Evolutionary conservation across 2,113 vertebrate species (phyloP), one percentile per base, ranked within the genome.

Genomic region (Bujurquina vittata): DNA sequence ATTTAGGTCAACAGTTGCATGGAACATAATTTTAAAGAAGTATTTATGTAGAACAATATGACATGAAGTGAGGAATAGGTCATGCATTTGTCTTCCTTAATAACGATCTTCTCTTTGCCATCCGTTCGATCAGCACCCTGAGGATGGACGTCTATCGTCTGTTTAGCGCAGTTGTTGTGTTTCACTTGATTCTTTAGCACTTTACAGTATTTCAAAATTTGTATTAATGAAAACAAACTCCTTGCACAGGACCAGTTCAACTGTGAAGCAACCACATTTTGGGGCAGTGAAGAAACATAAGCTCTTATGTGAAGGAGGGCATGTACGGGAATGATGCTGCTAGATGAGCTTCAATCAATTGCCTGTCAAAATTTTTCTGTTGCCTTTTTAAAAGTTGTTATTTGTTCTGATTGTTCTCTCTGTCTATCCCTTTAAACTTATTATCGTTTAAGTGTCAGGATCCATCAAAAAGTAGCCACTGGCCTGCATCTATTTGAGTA

Each of bases 251-350:
- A 69, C 17, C 23, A 11, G 9, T 69, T 69, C 23, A 0, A 0
- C 23, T 49, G 15, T 49, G 43, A 49, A 49, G 29, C 10, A 20
- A 29, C 18, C 9, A 69, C 11, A 3, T 37, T 37, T 69, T 29
- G 1, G 40, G 22, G 23, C 43, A 49, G 4, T 18, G 3, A 29
- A 67, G 40, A 67, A 69, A 49, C 65, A 4, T 8, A 52, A 14
- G 23, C 10, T 52, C 52, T 72, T 20, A 72, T 52, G 10, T 72
- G 20, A 72, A 31, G 20, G 43, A 72, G 20, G 43, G 10, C 10
- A 31, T 52, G 65, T 0, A 0, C 18, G 2, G 1, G 17, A 9
- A n/a, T n/a, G 1, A n/a, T 3, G 52, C 20, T n/a, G n/a, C 18
- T 4, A 55, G 23, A 52, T 12, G 23, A 20, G 65, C 43, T 52